A percentile compares a stretch with the other conserved stretches of the same genome.
phyloP scores from a whole-genome alignment of 2,113 vertebrate species.

The Tenrec ecaudatus region DNA sequence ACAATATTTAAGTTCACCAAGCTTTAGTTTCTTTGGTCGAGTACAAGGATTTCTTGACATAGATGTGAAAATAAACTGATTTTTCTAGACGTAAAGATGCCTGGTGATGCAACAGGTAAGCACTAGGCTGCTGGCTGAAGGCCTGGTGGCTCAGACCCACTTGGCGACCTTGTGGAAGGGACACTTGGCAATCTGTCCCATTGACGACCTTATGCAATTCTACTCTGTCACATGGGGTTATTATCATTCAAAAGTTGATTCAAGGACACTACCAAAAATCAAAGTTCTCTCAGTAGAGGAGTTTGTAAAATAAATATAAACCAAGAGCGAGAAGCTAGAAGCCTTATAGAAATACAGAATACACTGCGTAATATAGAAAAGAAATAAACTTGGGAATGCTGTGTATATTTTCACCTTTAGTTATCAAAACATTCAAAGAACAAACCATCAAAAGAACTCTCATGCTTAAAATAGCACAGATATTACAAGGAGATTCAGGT shows the following conservation, averaged over 20 bases:
- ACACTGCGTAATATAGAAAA: neutral
- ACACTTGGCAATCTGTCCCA: neutral
- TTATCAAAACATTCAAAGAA: slow-evolving; percentile 27
- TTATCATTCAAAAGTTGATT: neutral
- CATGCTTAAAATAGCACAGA: neutral
- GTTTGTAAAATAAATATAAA: neutral
- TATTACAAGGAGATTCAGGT: neutral
- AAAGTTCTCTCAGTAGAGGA: slow-evolving; percentile 2
- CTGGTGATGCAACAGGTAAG: neutral
- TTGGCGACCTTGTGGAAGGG: neutral
- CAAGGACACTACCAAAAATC: neutral
- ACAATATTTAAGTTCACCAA: slow-evolving; percentile 1
- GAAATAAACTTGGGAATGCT: neutral
- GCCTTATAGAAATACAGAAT: neutral
- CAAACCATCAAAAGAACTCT: slow-evolving; percentile 32
- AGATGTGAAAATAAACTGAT: neutral
- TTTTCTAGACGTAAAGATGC: neutral
- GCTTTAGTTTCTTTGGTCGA: neutral
- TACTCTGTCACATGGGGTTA: neutral
- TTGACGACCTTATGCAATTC: neutral
- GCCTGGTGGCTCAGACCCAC: neutral
- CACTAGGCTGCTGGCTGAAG: neutral
- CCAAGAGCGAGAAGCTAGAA: slow-evolving; percentile 5
- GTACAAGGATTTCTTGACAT: slow-evolving; percentile 18
- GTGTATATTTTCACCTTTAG: neutral